Conservation (phyloP, 2,888 invertebrate species). For the Conistra vaccinii region DNA sequence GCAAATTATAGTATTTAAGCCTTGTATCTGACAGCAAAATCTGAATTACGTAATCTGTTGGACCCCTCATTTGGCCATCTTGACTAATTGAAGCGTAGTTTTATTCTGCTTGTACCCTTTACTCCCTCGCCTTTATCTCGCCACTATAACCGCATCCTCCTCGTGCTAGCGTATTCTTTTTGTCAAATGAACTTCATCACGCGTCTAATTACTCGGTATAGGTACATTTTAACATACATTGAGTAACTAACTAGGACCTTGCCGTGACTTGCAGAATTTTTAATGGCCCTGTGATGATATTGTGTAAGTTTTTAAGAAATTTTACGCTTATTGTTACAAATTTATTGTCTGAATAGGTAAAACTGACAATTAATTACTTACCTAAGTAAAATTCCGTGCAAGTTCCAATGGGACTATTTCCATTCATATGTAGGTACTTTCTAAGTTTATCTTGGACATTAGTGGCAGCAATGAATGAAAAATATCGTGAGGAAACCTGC, state of each 20-base stretch:
- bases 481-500: neutral
- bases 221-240: conserved; percentile 44
- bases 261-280: conserved; percentile 31
- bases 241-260: conserved; percentile 4
- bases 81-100: neutral
- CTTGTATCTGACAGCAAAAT: too few relatives aligned
- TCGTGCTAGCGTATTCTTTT: conserved; percentile 44
- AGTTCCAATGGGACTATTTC: neutral
- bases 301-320: conserved; percentile 7
- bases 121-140: neutral
- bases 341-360: neutral
- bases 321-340: conserved; percentile 4
- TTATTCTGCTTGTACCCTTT: neutral
- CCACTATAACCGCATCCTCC: neutral
- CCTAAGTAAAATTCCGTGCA: neutral
- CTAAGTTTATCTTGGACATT: neutral
- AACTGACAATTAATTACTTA: neutral
- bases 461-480: neutral
- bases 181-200: conserved; percentile 43
- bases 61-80: neutral
- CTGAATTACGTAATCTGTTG: neutral
- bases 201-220: conserved; percentile 45
- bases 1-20: too few relatives aligned
- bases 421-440: neutral
- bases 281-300: conserved; percentile 19